Base-by-base conservation (phyloP, 2,888 invertebrate genomes). In the Pollenia angustigena region DNA sequence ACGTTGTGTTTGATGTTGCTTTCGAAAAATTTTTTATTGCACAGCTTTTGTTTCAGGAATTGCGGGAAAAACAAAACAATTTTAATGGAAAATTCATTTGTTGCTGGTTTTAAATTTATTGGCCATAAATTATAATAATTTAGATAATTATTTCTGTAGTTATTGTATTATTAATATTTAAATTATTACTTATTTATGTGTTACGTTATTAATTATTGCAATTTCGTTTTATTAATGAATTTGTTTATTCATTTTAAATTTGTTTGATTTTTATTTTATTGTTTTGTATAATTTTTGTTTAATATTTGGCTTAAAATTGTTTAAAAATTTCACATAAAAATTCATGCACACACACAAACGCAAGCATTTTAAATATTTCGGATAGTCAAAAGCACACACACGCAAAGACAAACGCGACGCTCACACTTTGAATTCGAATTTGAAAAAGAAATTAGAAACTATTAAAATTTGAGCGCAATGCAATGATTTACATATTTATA, bases 201-300 rank as follows among this genome's bases (percentile, higher is more conserved):
- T 54, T 64, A 44, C 14, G 50, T 42, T 76, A 54, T 54, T 23
- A 64, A 46, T 76, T 64, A 46, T 76, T 54, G 18, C 76, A 54
- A 76, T 76, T 75, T 44, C 44, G 42, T 54, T 76, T 76, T 54
- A 23, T n/a, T 76, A 54, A 10, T 52, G 23, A n/a, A 54, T 46
- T 62, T 71, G 16, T 71, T 80, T 71, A 69, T 46, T 60, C 10
- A 23, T 79, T 66, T 50, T 46, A 11, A 32, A 40, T 42, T 64
- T 64, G 10, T 64, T 64, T 44, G 4, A 56, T 78, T 66, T 50
- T 12, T 52, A 6, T 23, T 10, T 23, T 56, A 60, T 40, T 60
- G 10, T 44, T 42, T 66, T 32, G 1, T n/a, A 16, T 32, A 32
- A 32, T 66, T 56, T 14, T 48, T 16, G 2, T 40, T 50, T 48